Percentiles rank a stretch among this genome's conserved stretches.
Conservation (phyloP, 2,113 vertebrate species). For the Picathartes gymnocephalus region DNA sequence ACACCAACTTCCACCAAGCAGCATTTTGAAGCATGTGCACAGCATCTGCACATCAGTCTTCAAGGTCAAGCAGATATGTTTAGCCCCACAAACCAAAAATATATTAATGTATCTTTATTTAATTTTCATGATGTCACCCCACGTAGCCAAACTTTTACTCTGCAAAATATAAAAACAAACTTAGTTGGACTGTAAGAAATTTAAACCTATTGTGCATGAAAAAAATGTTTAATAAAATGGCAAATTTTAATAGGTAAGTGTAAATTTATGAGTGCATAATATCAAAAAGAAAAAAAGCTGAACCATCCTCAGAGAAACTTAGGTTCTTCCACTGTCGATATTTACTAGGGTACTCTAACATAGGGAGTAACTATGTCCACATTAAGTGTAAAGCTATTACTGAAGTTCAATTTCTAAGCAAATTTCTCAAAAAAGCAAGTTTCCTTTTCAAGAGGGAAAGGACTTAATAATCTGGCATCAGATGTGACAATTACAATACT, state of each 20-base stretch:
- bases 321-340: constrained; percentile 35
- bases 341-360: constrained; percentile 27
- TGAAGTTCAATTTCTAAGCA: constrained; percentile 22
- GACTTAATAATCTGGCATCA: constrained; percentile 40
- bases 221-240: constrained; percentile 78
- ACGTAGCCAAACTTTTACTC: constrained; percentile 64
- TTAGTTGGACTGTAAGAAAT: constrained; percentile 64
- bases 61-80: constrained; percentile 58
- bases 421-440: neutral
- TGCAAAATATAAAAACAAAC: constrained; percentile 7
- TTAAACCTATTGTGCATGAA: constrained; percentile 70
- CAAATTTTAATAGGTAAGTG: constrained; percentile 76
- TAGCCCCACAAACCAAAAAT: constrained; percentile 64
- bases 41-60: constrained; percentile 49
- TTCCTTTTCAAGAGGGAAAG: constrained; percentile 38
- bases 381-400: constrained; percentile 21
- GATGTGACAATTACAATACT: constrained; percentile 32
- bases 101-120: constrained; percentile 67
- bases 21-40: constrained; percentile 45
- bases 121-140: constrained; percentile 70
- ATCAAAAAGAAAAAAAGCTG: constrained; percentile 76
- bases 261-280: constrained; percentile 75
- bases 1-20: constrained; percentile 22
- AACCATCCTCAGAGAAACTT: constrained; percentile 81
- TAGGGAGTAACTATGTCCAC: constrained; percentile 9